A percentile compares a stretch with the other conserved stretches of the same genome.
Conservation (phyloP, 2,888 invertebrate genomes). For the Drosophila ustulata region DNA sequence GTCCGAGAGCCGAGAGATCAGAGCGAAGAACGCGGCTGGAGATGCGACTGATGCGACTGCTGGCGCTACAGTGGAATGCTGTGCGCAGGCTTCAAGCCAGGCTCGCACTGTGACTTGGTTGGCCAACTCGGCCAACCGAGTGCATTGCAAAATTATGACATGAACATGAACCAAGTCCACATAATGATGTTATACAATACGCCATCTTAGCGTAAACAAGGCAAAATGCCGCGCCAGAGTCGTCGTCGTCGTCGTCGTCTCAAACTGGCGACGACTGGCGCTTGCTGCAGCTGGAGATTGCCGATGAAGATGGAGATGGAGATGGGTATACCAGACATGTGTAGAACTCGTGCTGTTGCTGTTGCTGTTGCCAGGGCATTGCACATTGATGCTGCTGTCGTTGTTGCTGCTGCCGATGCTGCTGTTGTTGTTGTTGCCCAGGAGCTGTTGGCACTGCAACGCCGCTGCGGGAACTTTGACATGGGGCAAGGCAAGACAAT, state of each 20-base stretch:
- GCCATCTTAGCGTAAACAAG: conserved; percentile 82
- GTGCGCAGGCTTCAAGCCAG: neutral
- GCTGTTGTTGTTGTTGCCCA: conserved; percentile 63
- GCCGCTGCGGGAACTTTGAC: conserved; percentile 70
- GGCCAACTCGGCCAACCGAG: conserved; percentile 22
- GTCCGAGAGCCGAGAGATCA: conserved; percentile 14
- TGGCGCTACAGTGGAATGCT: conserved; percentile 43
- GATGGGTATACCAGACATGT: conserved; percentile 59
- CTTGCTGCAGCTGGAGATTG: conserved; percentile 34
- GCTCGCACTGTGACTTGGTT: conserved; percentile 12
- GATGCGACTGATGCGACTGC: conserved; percentile 10
- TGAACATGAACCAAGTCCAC: conserved; percentile 83
- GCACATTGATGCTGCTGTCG: conserved; percentile 60
- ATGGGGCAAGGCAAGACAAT: conserved; percentile 38
- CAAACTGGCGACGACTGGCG: conserved; percentile 46
- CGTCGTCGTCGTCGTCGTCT: conserved; percentile 2
- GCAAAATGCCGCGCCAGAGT: conserved; percentile 69
- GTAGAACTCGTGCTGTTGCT: conserved; percentile 60
- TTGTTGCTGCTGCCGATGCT: conserved; percentile 62
- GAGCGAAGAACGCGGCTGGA: conserved; percentile 37
- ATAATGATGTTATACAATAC: conserved; percentile 84
- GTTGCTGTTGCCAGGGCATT: conserved; percentile 28
- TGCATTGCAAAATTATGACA: conserved; percentile 83
- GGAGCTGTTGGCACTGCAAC: conserved; percentile 76
- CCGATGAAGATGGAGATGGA: neutral